These are phyloP conservation scores for Mamestra configurata DNA, from an alignment of 1,140 invertebrate species.

Conservation along the genomic window DNA sequence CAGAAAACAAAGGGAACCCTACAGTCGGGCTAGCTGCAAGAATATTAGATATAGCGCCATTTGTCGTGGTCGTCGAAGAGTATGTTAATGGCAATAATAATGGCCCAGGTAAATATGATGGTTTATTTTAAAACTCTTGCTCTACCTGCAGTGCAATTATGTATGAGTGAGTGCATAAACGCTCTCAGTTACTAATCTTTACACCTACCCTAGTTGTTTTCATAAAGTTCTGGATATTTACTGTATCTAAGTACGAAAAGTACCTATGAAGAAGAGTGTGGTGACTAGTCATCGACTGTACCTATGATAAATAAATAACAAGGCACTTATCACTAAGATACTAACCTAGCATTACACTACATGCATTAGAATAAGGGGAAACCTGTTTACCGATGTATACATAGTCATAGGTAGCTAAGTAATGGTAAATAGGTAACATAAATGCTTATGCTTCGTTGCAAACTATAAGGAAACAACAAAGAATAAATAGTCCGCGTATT, in stretches of 20 bases:
- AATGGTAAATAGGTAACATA: background rate
- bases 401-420: background rate
- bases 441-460: background rate
- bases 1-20: conserved; percentile 81
- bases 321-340: too few relatives aligned
- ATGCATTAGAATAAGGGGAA: background rate
- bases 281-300: too few relatives aligned
- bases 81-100: conserved; percentile 44
- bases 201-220: too few relatives aligned
- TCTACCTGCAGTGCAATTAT: background rate
- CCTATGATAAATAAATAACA: background rate
- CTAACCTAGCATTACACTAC: too few relatives aligned
- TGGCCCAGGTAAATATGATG: conserved; percentile 10
- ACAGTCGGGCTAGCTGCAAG: conserved; percentile 52
- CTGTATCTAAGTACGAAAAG: background rate
- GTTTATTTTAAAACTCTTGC: background rate
- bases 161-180: too few relatives aligned
- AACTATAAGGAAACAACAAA: background rate
- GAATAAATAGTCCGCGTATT: too few relatives aligned
- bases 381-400: too few relatives aligned
- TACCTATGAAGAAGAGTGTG: too few relatives aligned
- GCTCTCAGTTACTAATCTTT: too few relatives aligned
- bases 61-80: conserved; percentile 53
- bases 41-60: conserved; percentile 55
- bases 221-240: too few relatives aligned